Evolutionary conservation across 1,140 invertebrate genomes (phyloP), one percentile per base, ranked within the genome.

Genomic region (Diploscapter pachys): DNA sequence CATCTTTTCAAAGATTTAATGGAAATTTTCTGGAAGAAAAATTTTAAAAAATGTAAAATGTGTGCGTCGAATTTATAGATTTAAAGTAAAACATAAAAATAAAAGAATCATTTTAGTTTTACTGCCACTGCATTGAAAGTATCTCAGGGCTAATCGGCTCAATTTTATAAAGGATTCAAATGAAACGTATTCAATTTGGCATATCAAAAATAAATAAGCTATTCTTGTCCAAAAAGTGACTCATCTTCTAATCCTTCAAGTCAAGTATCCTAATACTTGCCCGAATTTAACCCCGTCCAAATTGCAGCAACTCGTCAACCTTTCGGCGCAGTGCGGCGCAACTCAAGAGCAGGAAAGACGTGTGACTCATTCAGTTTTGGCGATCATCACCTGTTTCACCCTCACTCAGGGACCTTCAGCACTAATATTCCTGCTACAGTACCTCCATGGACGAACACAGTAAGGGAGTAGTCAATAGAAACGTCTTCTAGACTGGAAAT

Each of bases 341-440:
- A 64, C 63, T 63, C 63, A 76, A 3, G 75, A 76, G 48, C 75
- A 76, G 53, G 75, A 76, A 52, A 76, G 66, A 50, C 71, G 67
- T 31, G 68, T 76, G 75, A 76, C 75, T 8, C 69, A 71, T 31
- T 67, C 75, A 0, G 70, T 76, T 55, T 31, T 76, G 49, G 75
- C 75, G 5, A 76, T 76, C 11, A 64, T 76, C 31, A 75, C 65
- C 3, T 76, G 75, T 54, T 76, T 76, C 70, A 66, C 75, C 52
- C 51, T 76, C 11, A 76, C 75, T n/a, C 75, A 76, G 55, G 75
- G 69, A 71, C 68, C 73, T 11, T 74, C 73, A 8, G 73, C 73
- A 5, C 51, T 74, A 13, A 62, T 74, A 13, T 74, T 68, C 50
- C 62, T 64, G 3, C 59, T 55, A 2, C 64, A 67, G 55, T 59